Conservation (phyloP, 2,888 invertebrate genomes). For the Alviniconcha strummeri region DNA sequence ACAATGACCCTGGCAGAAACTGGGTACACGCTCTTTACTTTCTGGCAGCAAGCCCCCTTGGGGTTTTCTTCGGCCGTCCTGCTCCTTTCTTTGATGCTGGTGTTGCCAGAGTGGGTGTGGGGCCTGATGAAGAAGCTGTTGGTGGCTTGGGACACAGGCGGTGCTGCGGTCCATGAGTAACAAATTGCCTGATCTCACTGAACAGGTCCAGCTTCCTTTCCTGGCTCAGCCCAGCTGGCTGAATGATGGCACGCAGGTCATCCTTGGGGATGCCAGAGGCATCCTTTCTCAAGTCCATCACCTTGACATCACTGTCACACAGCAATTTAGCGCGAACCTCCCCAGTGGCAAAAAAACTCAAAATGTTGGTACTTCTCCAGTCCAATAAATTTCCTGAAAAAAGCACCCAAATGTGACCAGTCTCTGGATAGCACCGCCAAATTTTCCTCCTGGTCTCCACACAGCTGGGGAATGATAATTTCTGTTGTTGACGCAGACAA, state of each 20-base stretch:
- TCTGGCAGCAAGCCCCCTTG: no score
- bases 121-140: no score
- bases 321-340: not conserved
- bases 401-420: constrained; percentile 31
- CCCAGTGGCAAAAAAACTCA: not conserved
- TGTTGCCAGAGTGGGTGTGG: no score
- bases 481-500: constrained; percentile 19
- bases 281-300: not conserved
- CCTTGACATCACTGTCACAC: not conserved
- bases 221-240: constrained; percentile 4
- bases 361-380: constrained; percentile 36
- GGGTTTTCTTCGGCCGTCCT: no score
- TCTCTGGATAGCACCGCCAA: constrained; percentile 22
- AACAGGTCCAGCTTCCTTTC: constrained; percentile 19
- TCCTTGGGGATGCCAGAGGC: not conserved
- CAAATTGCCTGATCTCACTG: constrained; percentile 13
- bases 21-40: no score
- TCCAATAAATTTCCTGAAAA: constrained; percentile 28
- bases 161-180: not conserved
- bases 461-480: constrained; percentile 13
- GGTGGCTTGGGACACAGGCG: not conserved
- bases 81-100: no score
- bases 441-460: constrained; percentile 28
- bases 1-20: no score
- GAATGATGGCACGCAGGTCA: not conserved